phyloP scores from a whole-genome alignment of 2,113 vertebrate genomes.

The Bubo blakistoni region DNA sequence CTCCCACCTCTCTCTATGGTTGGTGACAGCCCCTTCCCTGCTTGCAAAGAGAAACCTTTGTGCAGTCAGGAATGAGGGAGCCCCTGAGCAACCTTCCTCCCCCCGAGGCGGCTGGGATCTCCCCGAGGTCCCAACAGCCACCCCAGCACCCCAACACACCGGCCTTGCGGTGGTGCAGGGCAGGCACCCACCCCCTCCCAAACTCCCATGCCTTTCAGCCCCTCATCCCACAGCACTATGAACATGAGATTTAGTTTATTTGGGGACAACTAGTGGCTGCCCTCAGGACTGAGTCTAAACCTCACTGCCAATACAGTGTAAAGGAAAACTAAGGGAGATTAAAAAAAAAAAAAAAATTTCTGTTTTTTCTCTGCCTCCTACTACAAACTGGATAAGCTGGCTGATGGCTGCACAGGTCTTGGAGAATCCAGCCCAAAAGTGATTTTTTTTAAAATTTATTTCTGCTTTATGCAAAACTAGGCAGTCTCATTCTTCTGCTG shows the following conservation, averaged over 20 bases:
- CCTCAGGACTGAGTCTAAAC: neutral
- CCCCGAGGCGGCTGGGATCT: accelerated
- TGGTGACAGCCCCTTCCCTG: neutral
- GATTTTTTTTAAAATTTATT: neutral
- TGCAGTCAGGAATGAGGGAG: neutral
- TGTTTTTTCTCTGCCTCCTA: neutral
- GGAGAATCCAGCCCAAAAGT: neutral
- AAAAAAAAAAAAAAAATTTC: neutral
- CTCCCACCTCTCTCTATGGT: neutral
- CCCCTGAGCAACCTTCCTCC: neutral
- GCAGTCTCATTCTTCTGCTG: neutral
- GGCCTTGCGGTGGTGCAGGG: neutral
- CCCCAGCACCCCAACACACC: neutral
- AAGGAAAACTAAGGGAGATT: neutral
- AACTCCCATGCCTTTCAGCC: neutral
- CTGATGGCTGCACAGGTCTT: neutral
- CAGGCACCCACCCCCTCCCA: neutral
- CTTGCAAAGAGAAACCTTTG: neutral
- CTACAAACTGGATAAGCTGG: neutral
- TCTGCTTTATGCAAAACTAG: neutral
- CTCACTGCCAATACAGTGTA: neutral
- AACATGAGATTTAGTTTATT: neutral
- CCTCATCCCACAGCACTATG: neutral
- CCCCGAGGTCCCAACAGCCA: neutral
- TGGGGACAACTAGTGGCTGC: neutral